Evolutionary conservation across 2,888 invertebrate genomes (phyloP).

Genomic region (Digitonthophagus gazella): DNA sequence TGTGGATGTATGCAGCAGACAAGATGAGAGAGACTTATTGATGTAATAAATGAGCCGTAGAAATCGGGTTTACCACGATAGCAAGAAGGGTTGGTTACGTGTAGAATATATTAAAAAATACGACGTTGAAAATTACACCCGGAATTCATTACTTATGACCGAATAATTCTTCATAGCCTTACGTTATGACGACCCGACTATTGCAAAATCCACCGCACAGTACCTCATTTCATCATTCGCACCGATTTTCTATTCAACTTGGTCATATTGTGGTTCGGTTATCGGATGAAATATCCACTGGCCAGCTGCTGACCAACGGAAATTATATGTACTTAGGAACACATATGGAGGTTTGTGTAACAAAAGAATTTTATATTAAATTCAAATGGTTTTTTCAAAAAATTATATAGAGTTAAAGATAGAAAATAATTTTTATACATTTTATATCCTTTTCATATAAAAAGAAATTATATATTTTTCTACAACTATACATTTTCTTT

Average conservation of each 20-base stretch:
- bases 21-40: not conserved
- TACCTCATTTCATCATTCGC: not conserved
- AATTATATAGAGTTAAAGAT: too few relatives aligned
- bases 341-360: too few relatives aligned
- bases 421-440: too few relatives aligned
- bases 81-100: not conserved
- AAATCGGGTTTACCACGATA: not conserved
- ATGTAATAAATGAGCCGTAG: not conserved
- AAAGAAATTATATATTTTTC: too few relatives aligned
- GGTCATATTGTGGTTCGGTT: not conserved
- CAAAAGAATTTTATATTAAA: too few relatives aligned
- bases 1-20: not conserved
- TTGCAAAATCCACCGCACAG: not conserved
- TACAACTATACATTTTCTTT: too few relatives aligned
- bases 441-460: too few relatives aligned
- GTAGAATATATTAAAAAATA: not conserved
- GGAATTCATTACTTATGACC: too few relatives aligned
- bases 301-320: not conserved
- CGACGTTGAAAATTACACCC: not conserved
- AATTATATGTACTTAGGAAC: not conserved
- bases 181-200: not conserved
- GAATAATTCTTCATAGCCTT: not conserved
- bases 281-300: not conserved
- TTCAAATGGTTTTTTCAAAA: too few relatives aligned
- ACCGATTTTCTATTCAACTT: not conserved